Evolutionary conservation across 2,113 vertebrate genomes (phyloP).

Genomic region (Chaetorhynchus papuensis): DNA sequence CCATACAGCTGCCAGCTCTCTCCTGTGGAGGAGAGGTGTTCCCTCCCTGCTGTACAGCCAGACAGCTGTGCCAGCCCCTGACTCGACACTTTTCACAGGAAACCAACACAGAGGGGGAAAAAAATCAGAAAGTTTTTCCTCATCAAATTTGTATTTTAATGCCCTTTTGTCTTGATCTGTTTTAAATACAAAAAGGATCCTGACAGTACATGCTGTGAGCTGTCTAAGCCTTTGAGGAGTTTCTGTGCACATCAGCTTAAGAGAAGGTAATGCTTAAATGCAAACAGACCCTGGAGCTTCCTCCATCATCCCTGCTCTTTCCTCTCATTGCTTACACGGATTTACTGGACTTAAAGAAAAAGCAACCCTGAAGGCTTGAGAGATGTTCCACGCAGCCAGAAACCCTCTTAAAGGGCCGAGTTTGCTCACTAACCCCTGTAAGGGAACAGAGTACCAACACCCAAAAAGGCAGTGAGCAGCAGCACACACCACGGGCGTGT

Average conservation of each 20-base stretch:
- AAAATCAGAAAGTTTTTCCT: background rate
- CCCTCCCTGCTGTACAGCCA: background rate
- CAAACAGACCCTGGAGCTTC: background rate
- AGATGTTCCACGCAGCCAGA: background rate
- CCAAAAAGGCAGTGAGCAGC: background rate
- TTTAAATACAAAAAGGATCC: background rate
- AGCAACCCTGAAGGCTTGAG: background rate
- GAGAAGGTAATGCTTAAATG: background rate
- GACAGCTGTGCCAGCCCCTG: slow-evolving; percentile 9
- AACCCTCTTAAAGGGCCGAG: background rate
- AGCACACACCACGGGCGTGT: rapidly evolving
- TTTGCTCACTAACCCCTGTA: background rate
- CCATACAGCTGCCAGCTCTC: background rate
- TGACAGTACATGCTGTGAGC: background rate
- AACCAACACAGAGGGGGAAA: background rate
- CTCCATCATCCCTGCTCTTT: background rate
- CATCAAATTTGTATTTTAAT: background rate
- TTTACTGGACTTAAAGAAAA: background rate
- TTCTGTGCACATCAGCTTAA: background rate
- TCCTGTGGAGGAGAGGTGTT: background rate
- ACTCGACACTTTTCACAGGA: background rate
- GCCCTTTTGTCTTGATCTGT: background rate
- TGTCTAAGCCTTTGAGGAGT: background rate
- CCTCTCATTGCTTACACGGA: background rate
- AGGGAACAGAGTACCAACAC: background rate